Percentiles rank a stretch among this genome's conserved stretches.
Conservation (phyloP, 2,888 invertebrate species). For the Diaphora mendica region DNA sequence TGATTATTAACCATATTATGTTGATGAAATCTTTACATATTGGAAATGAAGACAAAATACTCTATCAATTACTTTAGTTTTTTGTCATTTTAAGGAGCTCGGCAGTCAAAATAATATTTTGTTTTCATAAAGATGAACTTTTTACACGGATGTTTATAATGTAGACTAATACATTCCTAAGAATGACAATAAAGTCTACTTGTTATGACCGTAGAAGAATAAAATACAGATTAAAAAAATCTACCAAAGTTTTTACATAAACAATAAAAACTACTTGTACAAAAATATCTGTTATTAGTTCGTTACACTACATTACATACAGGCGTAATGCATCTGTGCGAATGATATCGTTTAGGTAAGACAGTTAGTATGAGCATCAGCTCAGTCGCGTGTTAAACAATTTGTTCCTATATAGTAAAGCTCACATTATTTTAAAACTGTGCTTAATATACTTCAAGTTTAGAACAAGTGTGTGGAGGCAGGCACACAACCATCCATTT, state of each 20-base stretch:
- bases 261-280: background rate
- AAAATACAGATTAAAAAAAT: background rate
- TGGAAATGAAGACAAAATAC: background rate
- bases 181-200: background rate
- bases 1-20: background rate
- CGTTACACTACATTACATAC: slow-evolving; percentile 34
- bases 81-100: background rate
- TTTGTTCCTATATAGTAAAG: slow-evolving; percentile 50
- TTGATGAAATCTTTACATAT: background rate
- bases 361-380: slow-evolving; percentile 27
- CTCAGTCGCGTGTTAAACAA: slow-evolving; percentile 44
- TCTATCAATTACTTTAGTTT: background rate
- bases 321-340: slow-evolving; percentile 29
- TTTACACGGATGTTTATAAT: background rate
- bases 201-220: background rate
- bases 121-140: too few species aligned
- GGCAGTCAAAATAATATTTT: too few species aligned
- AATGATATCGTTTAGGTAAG: slow-evolving; percentile 33
- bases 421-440: slow-evolving; percentile 34
- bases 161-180: background rate
- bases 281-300: slow-evolving; percentile 5
- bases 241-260: background rate
- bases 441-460: slow-evolving; percentile 6
- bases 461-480: background rate
- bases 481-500: too few species aligned